Conservation (phyloP, 2,113 vertebrate genomes). For the Phalacrocorax pelagicus region DNA sequence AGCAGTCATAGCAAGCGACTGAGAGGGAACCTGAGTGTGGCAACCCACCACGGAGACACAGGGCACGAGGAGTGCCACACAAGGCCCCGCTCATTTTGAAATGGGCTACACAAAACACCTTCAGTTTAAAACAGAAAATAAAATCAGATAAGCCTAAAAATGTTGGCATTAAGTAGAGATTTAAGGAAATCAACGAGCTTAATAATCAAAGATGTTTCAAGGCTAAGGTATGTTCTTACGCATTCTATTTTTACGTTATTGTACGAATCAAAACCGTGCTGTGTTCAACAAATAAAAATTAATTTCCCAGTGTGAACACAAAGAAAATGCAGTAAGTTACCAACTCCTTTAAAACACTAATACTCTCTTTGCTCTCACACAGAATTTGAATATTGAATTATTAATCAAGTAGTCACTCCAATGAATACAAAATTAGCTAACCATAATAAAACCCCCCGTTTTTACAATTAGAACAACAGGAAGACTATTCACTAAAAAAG, state of each 20-base stretch:
- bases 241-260: neutral
- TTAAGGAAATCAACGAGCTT: neutral
- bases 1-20: neutral
- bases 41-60: accelerated
- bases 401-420: constrained; percentile 37
- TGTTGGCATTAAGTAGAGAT: neutral
- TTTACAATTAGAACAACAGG: neutral
- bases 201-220: neutral
- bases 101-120: neutral
- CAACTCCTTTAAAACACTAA: neutral
- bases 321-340: neutral
- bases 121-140: neutral
- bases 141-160: neutral
- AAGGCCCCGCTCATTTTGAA: neutral
- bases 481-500: neutral
- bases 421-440: neutral
- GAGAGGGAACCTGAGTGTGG: neutral
- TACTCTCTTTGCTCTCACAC: neutral
- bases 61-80: no score
- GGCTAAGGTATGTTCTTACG: neutral
- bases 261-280: neutral
- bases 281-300: neutral
- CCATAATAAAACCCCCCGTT: neutral
- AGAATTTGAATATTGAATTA: constrained; percentile 45
- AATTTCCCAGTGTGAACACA: neutral